Evolutionary conservation across 2,113 vertebrate genomes (phyloP).

Genomic region (Danionella cerebrum): DNA sequence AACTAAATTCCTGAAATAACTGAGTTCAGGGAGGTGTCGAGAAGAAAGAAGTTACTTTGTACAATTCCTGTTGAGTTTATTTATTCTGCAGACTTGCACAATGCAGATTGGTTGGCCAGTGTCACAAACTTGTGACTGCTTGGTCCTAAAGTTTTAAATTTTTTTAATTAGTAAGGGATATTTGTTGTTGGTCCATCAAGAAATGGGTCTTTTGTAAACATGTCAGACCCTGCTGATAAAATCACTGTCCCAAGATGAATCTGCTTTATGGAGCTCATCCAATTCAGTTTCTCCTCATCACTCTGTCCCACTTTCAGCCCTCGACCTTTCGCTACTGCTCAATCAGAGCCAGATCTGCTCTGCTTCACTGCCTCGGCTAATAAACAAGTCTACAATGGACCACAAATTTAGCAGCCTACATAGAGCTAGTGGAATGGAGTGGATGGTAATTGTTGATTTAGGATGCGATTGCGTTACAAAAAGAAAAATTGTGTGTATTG

Average conservation of each 20-base stretch:
- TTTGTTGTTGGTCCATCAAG: not conserved
- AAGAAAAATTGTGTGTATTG: not conserved
- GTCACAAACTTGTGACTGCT: too few species aligned
- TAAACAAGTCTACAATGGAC: not conserved
- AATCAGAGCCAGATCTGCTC: conserved; percentile 1
- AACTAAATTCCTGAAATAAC: conserved; percentile 63
- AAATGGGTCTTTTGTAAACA: not conserved
- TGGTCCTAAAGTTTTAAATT: too few species aligned
- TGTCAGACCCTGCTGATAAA: not conserved
- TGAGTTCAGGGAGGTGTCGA: conserved; percentile 25
- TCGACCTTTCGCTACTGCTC: conserved; percentile 31
- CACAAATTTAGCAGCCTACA: not conserved
- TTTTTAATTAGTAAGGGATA: too few species aligned
- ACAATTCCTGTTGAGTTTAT: too few species aligned
- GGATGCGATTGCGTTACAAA: not conserved
- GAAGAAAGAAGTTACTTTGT: conserved; percentile 45
- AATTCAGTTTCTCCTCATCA: conserved; percentile 17
- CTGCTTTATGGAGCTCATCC: conserved; percentile 30
- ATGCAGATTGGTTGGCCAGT: too few species aligned
- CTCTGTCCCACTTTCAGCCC: conserved; percentile 22
- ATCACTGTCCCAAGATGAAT: not conserved
- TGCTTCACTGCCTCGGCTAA: conserved; percentile 7
- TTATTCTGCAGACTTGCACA: too few species aligned
- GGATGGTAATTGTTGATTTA: not conserved
- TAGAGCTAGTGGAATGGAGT: not conserved